These are phyloP conservation scores for Caenorhabditis drosophilae DNA, from an alignment of 2,888 invertebrate species.

Conservation along the genomic window DNA sequence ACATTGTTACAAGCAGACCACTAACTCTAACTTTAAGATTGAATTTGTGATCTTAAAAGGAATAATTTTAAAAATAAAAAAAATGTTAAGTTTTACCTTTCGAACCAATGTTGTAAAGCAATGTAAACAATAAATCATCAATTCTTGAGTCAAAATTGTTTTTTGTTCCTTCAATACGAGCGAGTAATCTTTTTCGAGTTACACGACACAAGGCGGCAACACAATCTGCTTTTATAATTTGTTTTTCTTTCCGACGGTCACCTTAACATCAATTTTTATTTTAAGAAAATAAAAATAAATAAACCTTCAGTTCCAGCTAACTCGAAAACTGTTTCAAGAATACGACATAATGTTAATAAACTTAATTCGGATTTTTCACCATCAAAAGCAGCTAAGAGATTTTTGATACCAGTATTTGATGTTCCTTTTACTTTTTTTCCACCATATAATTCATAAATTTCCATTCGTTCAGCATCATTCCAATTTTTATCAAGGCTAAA, in stretches of 20 bases:
- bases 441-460: slow-evolving; percentile 27
- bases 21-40: slow-evolving; percentile 57
- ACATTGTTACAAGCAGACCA: slow-evolving; percentile 44
- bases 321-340: slow-evolving; percentile 43
- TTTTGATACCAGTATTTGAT: slow-evolving; percentile 28
- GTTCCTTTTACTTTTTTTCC: slow-evolving; percentile 16
- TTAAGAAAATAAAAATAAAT: neutral
- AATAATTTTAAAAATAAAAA: slow-evolving; percentile 40
- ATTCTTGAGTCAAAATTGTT: slow-evolving; percentile 11
- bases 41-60: slow-evolving; percentile 50
- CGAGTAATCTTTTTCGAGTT: slow-evolving; percentile 17
- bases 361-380: slow-evolving; percentile 26
- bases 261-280: slow-evolving; percentile 1
- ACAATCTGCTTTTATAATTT: slow-evolving; percentile 21
- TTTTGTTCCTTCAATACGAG: slow-evolving; percentile 9
- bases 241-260: slow-evolving; percentile 22
- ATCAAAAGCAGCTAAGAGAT: slow-evolving; percentile 19
- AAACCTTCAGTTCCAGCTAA: slow-evolving; percentile 23
- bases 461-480: slow-evolving; percentile 26
- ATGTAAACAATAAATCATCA: slow-evolving; percentile 22
- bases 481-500: slow-evolving; percentile 18
- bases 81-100: slow-evolving; percentile 9
- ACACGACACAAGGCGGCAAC: slow-evolving; percentile 12
- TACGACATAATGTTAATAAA: slow-evolving; percentile 41
- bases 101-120: slow-evolving; percentile 13